These are phyloP conservation scores for Bovichtus variegatus DNA, from an alignment of 2,797 vertebrate genomes.

Conservation along the genomic window DNA sequence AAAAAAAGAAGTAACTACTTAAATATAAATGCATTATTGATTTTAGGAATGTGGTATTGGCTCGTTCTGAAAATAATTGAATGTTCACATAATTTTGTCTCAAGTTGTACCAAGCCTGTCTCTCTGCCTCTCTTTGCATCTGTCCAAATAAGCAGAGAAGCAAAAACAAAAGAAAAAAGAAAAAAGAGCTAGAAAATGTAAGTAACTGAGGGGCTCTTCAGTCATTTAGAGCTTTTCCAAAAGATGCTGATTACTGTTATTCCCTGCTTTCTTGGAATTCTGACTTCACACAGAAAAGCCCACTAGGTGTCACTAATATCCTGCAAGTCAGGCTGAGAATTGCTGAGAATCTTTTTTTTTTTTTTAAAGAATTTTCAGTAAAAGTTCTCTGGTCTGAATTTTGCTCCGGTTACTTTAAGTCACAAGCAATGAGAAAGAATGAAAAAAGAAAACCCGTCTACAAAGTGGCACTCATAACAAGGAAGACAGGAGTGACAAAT, in stretches of 20 bases:
- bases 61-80: conserved; percentile 2
- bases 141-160: neutral
- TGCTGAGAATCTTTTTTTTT: too few species aligned
- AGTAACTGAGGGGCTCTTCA: too few species aligned
- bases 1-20: too few species aligned
- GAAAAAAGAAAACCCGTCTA: neutral
- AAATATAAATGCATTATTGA: fast-evolving
- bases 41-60: too few species aligned
- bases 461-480: neutral
- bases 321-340: neutral
- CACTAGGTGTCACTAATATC: conserved; percentile 65
- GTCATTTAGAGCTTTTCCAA: neutral
- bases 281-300: neutral
- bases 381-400: neutral
- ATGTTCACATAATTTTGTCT: neutral
- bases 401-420: neutral
- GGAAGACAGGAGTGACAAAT: neutral
- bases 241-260: neutral
- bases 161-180: too few species aligned
- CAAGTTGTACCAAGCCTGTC: neutral
- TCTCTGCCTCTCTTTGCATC: neutral
- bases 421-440: neutral
- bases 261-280: neutral
- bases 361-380: neutral
- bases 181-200: too few species aligned